Evolutionary conservation across 2,113 vertebrate species (phyloP).

Genomic region (Paracanthobrama guichenoti): DNA sequence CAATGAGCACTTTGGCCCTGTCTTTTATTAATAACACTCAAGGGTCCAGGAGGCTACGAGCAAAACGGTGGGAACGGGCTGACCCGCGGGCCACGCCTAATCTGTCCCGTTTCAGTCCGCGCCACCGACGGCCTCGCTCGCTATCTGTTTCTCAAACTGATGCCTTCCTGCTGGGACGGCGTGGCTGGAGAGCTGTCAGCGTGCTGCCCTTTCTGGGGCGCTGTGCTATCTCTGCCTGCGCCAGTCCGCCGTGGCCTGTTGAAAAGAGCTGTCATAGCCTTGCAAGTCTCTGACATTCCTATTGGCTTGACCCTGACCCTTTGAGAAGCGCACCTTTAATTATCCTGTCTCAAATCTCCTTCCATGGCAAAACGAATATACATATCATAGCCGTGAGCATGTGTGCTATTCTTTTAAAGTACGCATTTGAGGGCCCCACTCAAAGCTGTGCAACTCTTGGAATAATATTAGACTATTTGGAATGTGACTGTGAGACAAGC

Average conservation of each 20-base stretch:
- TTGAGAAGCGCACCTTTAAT: slow-evolving; percentile 56
- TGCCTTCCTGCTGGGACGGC: slow-evolving; percentile 96
- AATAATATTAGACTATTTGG: slow-evolving; percentile 51
- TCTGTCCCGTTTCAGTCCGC: slow-evolving; percentile 86
- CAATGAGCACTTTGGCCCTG: slow-evolving; percentile 85
- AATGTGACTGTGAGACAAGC: slow-evolving; percentile 57
- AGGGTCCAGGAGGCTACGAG: neutral
- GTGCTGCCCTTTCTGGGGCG: slow-evolving; percentile 81
- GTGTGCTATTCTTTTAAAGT: slow-evolving; percentile 22
- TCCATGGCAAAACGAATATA: slow-evolving; percentile 27
- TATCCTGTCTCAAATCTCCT: slow-evolving; percentile 48
- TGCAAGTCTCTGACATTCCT: slow-evolving; percentile 71
- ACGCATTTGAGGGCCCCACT: slow-evolving; percentile 32
- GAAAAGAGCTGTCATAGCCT: slow-evolving; percentile 72
- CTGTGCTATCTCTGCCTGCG: slow-evolving; percentile 75
- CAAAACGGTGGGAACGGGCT: slow-evolving; percentile 84
- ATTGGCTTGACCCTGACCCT: slow-evolving; percentile 74
- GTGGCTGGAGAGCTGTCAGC: slow-evolving; percentile 92
- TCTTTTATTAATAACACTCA: slow-evolving; percentile 86
- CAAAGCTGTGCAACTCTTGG: slow-evolving; percentile 44
- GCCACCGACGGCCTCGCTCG: slow-evolving; percentile 79
- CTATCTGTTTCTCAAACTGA: slow-evolving; percentile 93
- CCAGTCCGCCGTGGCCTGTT: slow-evolving; percentile 71
- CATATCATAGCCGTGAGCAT: slow-evolving; percentile 11
- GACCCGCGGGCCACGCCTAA: slow-evolving; percentile 93